phyloP scores from a whole-genome alignment of 92 coral and sea anemone genomes.

The Isaurus tuberculatus region DNA sequence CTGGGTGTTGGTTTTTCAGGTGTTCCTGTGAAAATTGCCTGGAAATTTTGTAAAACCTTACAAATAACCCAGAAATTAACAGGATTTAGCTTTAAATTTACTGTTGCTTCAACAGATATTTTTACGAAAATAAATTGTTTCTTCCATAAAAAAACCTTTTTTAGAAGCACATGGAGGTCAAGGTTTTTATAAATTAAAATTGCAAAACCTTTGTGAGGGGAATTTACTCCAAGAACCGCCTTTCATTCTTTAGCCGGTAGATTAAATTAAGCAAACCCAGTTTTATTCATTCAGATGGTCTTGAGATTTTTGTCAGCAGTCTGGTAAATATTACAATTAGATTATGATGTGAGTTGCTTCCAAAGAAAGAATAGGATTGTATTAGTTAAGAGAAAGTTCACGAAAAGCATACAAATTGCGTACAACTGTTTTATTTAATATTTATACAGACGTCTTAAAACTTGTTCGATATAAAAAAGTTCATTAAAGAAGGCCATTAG shows the following conservation, averaged over 20 bases:
- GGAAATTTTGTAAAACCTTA: slow-evolving; percentile 12
- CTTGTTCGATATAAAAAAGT: neutral
- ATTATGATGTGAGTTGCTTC: too few species aligned
- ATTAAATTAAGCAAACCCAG: neutral
- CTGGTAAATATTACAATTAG: too few species aligned
- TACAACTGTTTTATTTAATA: neutral
- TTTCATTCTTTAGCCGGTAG: too few species aligned
- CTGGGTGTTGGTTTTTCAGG: too few species aligned
- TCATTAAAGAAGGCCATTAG: neutral
- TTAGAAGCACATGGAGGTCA: slow-evolving; percentile 8
- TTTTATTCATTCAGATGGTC: slow-evolving; percentile 9
- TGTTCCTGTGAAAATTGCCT: too few species aligned
- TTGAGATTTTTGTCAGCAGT: neutral
- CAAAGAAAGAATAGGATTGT: slow-evolving; percentile 4
- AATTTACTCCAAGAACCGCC: slow-evolving; percentile 9
- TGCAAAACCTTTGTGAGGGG: slow-evolving; percentile 7
- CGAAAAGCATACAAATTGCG: neutral
- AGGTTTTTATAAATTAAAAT: too few species aligned
- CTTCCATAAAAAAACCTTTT: neutral
- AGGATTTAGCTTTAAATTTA: slow-evolving; percentile 9
- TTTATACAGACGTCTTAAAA: neutral
- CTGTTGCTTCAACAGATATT: slow-evolving; percentile 2
- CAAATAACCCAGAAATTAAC: too few species aligned
- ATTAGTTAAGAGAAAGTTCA: neutral
- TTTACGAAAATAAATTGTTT: neutral